Evolutionary conservation across 2,888 invertebrate genomes (phyloP).

Genomic region (Lacanobia oleracea): DNA sequence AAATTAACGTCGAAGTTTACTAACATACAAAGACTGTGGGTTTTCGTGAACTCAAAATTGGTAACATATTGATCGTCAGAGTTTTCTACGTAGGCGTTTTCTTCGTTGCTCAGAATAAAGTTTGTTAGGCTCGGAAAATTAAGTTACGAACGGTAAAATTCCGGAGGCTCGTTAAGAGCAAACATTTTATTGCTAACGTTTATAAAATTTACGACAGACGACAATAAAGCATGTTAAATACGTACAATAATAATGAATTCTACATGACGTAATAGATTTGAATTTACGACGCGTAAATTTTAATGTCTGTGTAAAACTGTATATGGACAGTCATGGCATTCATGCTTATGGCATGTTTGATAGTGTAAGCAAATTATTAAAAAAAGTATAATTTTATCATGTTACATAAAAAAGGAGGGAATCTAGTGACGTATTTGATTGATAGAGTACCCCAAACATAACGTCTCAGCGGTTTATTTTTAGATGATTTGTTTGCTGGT

Average conservation of each 20-base stretch:
- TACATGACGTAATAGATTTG: conserved; percentile 71
- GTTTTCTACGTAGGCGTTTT: conserved; percentile 33
- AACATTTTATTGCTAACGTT: conserved; percentile 72
- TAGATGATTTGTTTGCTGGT: conserved; percentile 39
- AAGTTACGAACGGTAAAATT: conserved; percentile 51
- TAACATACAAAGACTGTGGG: conserved; percentile 30
- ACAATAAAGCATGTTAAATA: conserved; percentile 75
- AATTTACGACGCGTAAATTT: conserved; percentile 77
- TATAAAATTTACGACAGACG: conserved; percentile 74
- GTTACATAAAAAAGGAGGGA: conserved; percentile 15
- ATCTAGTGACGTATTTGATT: conserved; percentile 42
- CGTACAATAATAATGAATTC: conserved; percentile 68
- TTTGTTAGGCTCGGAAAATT: conserved; percentile 32
- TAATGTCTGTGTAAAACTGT: conserved; percentile 69
- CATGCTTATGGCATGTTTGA: conserved; percentile 12
- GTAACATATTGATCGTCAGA: conserved; percentile 39
- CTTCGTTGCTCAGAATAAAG: conserved; percentile 39
- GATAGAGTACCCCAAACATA: conserved; percentile 41
- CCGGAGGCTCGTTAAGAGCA: conserved; percentile 57
- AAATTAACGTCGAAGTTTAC: conserved; percentile 55
- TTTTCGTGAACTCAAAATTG: conserved; percentile 17
- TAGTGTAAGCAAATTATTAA: conserved; percentile 4
- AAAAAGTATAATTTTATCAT: conserved; percentile 1
- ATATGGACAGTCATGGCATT: conserved; percentile 54
- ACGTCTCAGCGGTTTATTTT: conserved; percentile 36